Evolutionary conservation across 2,888 invertebrate species (phyloP), one percentile per base, ranked within the genome.

Genomic region (Netelia virgata): DNA sequence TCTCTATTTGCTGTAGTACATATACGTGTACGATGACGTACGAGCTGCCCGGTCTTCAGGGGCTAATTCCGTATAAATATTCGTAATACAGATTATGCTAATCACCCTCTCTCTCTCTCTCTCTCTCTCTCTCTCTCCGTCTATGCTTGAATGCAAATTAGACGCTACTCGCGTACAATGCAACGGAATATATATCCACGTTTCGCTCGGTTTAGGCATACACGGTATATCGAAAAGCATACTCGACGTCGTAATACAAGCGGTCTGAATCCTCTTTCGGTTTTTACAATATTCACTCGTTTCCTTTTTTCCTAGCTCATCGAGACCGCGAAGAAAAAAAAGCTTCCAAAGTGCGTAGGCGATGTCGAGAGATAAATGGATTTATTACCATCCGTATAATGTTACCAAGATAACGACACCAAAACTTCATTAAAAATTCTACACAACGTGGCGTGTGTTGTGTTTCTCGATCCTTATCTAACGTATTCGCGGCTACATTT

Each of bases 1-100:
- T 28, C 23, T 61, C 64, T 73, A 41, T 18, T 14, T 59, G 18
- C 20, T 64, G 41, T 53, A 10, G 9, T 43, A 43, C 61, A 28
- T 20, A 57, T 28, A n/a, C 70, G 70, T 72, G 64, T 64, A 79
- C 43, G 66, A 92, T 93, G 93, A 93, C 89, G 92, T 92, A 93
- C 91, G 92, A 89, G 90, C 90, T 84, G 87, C 88, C 59, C 55
- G 85, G 82, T 85, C 85, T 85, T 84, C 90, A 89, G 86, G 90
- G 88, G 90, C 92, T 93, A 93, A 93, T 93, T 92, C 92, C 93
- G 90, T 92, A 93, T 93, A 93, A 93, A 93, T 93, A 93, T 93
- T 93, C 92, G 90, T 90, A 90, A 92, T 92, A 92, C 93, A 93
- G 93, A 93, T 93, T 93, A 93, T 92, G 93, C 90, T 93, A 93